These are phyloP conservation scores for Altica lythri DNA, from an alignment of 2,888 invertebrate species.

Conservation along the genomic window DNA sequence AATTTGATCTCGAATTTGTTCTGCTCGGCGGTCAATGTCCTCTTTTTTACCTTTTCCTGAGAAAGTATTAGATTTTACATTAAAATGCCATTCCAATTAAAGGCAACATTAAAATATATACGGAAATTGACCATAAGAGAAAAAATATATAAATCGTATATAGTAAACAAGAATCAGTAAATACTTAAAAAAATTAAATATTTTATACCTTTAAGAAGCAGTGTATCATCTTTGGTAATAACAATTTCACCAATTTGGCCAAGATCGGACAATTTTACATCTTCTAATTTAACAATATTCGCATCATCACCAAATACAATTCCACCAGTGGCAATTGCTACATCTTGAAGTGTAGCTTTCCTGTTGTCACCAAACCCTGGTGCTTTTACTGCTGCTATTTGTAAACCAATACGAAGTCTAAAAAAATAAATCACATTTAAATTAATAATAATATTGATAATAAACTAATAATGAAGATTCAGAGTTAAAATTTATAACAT, in stretches of 20 bases:
- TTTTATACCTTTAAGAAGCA: constrained; percentile 54
- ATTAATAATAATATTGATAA: not conserved
- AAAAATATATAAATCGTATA: no score
- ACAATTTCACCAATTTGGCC: constrained; percentile 58
- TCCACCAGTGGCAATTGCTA: constrained; percentile 59
- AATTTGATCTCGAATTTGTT: constrained; percentile 57
- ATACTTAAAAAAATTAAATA: constrained; percentile 24
- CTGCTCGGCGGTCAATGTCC: constrained; percentile 55
- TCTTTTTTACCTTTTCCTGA: constrained; percentile 51
- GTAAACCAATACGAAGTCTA: constrained; percentile 57
- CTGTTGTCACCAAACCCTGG: constrained; percentile 61
- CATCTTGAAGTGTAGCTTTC: constrained; percentile 58
- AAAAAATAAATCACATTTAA: constrained; percentile 18
- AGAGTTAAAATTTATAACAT: constrained; percentile 29
- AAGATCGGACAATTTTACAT: constrained; percentile 54
- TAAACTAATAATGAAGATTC: not conserved
- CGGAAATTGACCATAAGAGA: no score
- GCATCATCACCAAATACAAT: constrained; percentile 58
- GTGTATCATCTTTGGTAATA: constrained; percentile 60
- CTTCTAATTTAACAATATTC: constrained; percentile 57
- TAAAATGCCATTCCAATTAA: no score
- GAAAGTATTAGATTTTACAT: no score
- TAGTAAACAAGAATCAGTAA: not conserved
- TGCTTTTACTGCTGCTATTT: constrained; percentile 60
- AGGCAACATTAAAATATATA: no score